phyloP scores from a whole-genome alignment of 2,113 vertebrate species.

The Ellobius talpinus region DNA sequence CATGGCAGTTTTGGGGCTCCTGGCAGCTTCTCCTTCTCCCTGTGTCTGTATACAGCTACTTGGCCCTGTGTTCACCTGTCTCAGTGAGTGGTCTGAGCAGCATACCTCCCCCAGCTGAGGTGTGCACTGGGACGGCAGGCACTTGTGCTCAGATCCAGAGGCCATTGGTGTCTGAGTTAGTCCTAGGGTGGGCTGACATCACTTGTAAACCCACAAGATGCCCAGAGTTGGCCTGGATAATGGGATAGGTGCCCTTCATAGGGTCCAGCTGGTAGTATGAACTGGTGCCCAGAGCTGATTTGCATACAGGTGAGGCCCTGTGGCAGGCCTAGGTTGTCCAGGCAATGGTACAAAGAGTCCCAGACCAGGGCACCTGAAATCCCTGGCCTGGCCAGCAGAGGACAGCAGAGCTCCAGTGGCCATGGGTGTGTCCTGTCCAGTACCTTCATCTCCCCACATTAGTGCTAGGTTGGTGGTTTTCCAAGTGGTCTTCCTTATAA shows the following conservation, averaged over 20 bases:
- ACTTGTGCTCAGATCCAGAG: not conserved
- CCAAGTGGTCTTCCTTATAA: not conserved
- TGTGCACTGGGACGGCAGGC: too few relatives aligned
- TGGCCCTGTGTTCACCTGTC: not conserved
- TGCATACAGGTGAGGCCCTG: constrained; percentile 59
- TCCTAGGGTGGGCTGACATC: not conserved
- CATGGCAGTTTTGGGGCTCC: not conserved
- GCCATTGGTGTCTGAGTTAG: not conserved
- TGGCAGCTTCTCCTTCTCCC: rapidly evolving
- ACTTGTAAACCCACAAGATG: not conserved
- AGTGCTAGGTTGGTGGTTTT: not conserved
- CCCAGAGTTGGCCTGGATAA: not conserved
- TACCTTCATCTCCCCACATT: rapidly evolving
- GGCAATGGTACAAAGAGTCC: not conserved
- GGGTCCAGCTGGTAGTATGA: not conserved
- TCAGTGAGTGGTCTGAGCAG: not conserved
- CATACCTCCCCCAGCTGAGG: not conserved
- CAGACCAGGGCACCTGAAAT: rapidly evolving
- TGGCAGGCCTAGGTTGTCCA: not conserved
- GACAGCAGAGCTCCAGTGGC: constrained; percentile 66
- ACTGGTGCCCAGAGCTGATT: not conserved
- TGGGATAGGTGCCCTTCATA: not conserved
- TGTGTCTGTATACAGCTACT: not conserved
- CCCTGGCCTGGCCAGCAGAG: not conserved
- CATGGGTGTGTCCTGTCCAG: rapidly evolving